Evolutionary conservation across 2,888 invertebrate genomes (phyloP), one percentile per base, ranked within the genome.

Genomic region (Pomacea canaliculata): DNA sequence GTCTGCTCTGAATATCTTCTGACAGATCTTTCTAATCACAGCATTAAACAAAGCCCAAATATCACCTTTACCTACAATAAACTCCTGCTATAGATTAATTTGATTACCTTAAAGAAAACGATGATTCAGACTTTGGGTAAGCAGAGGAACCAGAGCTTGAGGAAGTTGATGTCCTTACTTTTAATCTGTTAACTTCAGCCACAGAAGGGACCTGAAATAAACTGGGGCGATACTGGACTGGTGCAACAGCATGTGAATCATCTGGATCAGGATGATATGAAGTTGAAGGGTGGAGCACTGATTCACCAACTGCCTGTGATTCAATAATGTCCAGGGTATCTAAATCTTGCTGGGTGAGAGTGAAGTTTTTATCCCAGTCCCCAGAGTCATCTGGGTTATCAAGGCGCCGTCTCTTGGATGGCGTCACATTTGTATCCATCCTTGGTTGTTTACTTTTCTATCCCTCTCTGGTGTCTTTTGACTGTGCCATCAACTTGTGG

Each of bases 341-440:
- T n/a, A 82, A 66, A 59, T 82, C 85, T 46, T 82, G 85, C 66
- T 85, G 84, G 8, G 85, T 84, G 19, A 84, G 79, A 37, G 81
- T 82, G 48, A 82, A 73, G 66, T 76, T 79, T 62, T 84, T 85
- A 78, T 85, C 85, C 82, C 83, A 82, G 12, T 78, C 72, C 37
- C 80, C 84, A n/a, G 83, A 85, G 73, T 84, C 85, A 37, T 78
- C 82, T 12, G 72, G 10, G 12, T 81, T 80, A 10, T 82, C 84
- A n/a, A 81, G 80, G 48, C 78, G 83, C 19, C 82, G 81, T 70
- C 83, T 83, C 79, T 86, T 85, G 27, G 79, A 63, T 49, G 84
- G 80, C 23, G 83, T 84, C 18, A 37, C 37, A 37, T 37, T 37
- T 37, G 37, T 37, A 37, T 37, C 37, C 37, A 37, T 79, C 63